Evolutionary conservation across 2,113 vertebrate species (phyloP).

Genomic region (Pomatorhinus ruficollis): DNA sequence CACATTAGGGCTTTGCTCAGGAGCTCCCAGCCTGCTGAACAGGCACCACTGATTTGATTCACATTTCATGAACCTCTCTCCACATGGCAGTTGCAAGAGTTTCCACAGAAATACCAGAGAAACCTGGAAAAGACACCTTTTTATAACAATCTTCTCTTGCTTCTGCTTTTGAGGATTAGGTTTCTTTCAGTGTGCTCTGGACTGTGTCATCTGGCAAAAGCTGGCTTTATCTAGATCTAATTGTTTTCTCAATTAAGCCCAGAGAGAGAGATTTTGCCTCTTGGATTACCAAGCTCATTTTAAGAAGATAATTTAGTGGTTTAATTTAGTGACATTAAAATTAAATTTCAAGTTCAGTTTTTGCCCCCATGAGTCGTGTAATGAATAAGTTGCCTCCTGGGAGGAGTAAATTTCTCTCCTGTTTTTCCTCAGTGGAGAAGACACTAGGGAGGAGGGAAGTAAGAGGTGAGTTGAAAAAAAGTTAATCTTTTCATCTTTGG

Average conservation of each 20-base stretch:
- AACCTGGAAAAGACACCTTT: not conserved
- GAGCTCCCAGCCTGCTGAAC: fast-evolving
- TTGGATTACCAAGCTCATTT: conserved; percentile 37
- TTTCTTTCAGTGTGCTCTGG: conserved; percentile 34
- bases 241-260: conserved; percentile 59
- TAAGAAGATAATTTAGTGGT: conserved; percentile 26
- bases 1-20: not conserved
- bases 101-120: not conserved
- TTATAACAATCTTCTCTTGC: not conserved
- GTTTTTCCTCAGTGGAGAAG: not conserved
- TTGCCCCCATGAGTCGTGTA: not conserved
- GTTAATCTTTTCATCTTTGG: not conserved
- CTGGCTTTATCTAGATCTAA: conserved; percentile 20
- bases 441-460: not conserved
- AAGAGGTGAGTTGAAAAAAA: not conserved
- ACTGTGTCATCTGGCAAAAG: conserved; percentile 18
- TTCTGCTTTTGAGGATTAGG: conserved; percentile 4
- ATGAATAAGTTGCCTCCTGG: not conserved
- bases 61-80: not conserved
- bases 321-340: conserved; percentile 42
- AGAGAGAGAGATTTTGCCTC: conserved; percentile 48
- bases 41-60: fast-evolving
- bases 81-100: not conserved
- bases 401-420: conserved; percentile 2
- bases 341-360: conserved; percentile 33